A percentile compares a stretch with the other conserved stretches of the same genome.
These are phyloP conservation scores for Eudyptes chrysolophus DNA, from an alignment of 2,113 vertebrate genomes.

Conservation along the genomic window DNA sequence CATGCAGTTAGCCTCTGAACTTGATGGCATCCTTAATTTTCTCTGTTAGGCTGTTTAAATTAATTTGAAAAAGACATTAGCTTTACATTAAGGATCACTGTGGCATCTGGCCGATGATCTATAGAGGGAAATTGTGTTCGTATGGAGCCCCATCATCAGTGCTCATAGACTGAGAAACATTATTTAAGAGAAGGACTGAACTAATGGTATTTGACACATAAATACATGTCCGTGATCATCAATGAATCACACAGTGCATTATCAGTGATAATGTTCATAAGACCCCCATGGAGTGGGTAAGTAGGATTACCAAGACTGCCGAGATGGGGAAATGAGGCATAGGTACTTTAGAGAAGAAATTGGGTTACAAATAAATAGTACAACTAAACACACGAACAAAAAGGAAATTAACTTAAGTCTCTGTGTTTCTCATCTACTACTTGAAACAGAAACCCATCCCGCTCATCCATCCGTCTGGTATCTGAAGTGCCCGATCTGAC, in stretches of 20 bases:
- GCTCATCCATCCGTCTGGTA: background rate
- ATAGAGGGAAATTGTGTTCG: background rate
- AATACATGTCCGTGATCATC: background rate
- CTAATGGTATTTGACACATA: slow-evolving; percentile 3
- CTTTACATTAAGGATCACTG: slow-evolving; percentile 22
- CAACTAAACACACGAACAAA: background rate
- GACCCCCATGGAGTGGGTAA: background rate
- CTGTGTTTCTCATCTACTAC: background rate
- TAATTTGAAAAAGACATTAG: slow-evolving; percentile 18
- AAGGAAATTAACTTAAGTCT: background rate
- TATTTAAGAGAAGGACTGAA: background rate
- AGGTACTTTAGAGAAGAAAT: background rate
- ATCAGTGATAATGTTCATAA: background rate
- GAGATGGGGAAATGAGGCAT: background rate
- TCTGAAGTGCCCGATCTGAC: background rate
- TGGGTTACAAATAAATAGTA: background rate
- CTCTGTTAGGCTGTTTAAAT: background rate
- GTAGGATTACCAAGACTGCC: background rate
- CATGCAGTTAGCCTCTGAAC: background rate
- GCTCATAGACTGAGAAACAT: background rate
- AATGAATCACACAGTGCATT: background rate
- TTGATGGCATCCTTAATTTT: background rate
- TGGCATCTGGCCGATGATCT: slow-evolving; percentile 30
- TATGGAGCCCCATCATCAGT: background rate
- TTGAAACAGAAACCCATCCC: background rate